These are phyloP conservation scores for Passer domesticus DNA, from an alignment of 2,113 vertebrate species.

Conservation along the genomic window DNA sequence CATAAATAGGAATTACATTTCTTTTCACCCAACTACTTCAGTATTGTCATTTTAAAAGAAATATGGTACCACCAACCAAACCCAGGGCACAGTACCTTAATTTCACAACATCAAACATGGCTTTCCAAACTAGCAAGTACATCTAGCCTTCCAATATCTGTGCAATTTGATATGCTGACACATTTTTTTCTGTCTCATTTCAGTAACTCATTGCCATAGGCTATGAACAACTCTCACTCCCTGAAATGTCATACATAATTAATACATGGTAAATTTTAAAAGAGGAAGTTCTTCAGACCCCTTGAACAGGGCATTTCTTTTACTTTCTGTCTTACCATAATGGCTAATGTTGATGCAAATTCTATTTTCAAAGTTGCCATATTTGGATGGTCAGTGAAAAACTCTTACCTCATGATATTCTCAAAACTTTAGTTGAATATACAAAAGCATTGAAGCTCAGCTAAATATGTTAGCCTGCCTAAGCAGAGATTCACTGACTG, in stretches of 20 bases:
- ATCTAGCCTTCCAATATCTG: background rate
- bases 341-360: background rate
- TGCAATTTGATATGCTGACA: constrained; percentile 7
- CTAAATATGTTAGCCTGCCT: background rate
- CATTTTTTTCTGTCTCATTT: constrained; percentile 31
- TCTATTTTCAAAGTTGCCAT: background rate
- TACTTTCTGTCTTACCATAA: background rate
- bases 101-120: background rate
- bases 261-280: background rate
- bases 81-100: background rate
- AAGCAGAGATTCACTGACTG: background rate
- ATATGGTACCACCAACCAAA: background rate
- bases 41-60: background rate
- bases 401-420: background rate
- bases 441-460: background rate
- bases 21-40: background rate
- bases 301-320: background rate
- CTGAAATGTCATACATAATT: constrained; percentile 48
- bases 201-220: constrained; percentile 22
- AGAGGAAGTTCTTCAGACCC: background rate
- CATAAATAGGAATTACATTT: background rate
- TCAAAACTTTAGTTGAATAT: background rate
- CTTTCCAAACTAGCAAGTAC: background rate
- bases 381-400: background rate
- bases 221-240: constrained; percentile 41